A percentile compares a stretch with the other conserved stretches of the same genome.
Conservation (phyloP, 2,797 vertebrate genomes). For the Miichthys miiuy region DNA sequence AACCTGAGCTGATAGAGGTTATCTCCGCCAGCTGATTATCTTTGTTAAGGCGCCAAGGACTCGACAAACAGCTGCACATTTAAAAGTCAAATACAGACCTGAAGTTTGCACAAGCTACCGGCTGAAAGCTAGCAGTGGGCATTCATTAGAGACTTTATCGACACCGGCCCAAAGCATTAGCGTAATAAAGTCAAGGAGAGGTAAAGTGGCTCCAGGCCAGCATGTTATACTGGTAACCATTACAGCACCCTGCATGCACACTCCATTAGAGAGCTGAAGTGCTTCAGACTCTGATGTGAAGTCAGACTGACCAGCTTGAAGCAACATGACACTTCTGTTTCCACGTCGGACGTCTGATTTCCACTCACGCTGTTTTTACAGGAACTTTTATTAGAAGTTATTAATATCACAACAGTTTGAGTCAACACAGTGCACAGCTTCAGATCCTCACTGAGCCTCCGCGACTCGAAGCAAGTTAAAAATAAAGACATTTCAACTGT, state of each 20-base stretch:
- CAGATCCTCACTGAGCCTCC: too few relatives aligned
- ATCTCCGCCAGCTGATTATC: constrained; percentile 53
- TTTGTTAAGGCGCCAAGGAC: constrained; percentile 30
- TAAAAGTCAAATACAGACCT: constrained; percentile 26
- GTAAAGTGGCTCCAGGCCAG: constrained; percentile 49
- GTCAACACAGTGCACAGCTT: too few relatives aligned
- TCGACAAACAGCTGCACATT: constrained; percentile 43
- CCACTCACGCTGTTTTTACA: neutral
- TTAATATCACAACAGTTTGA: neutral
- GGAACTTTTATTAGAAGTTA: neutral
- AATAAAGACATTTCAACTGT: too few relatives aligned
- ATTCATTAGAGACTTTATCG: constrained; percentile 47
- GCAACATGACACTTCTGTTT: neutral
- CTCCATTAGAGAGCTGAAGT: constrained; percentile 40
- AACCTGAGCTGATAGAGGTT: constrained; percentile 41
- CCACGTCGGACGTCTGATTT: neutral
- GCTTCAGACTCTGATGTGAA: neutral
- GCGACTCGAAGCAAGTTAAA: too few relatives aligned
- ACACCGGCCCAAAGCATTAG: constrained; percentile 42
- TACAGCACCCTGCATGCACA: constrained; percentile 11
- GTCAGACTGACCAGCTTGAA: neutral
- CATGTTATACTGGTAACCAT: constrained; percentile 50
- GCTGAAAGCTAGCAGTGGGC: constrained; percentile 35
- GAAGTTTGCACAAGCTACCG: neutral
- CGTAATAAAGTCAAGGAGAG: constrained; percentile 36